phyloP scores from a whole-genome alignment of 1,140 invertebrate genomes.

The Gryon sp. region DNA sequence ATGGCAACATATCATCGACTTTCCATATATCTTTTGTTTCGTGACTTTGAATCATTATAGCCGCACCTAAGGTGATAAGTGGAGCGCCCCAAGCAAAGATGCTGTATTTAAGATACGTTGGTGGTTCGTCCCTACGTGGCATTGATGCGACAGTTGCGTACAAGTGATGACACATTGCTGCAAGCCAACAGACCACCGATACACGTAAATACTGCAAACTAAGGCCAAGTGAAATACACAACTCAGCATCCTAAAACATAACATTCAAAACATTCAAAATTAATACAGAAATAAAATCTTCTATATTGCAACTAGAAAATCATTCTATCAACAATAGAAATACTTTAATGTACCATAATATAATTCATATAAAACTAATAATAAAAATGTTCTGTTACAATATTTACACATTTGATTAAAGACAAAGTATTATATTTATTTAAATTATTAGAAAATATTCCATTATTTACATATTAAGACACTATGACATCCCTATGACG shows the following conservation, averaged over 20 bases:
- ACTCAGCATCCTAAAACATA: constrained; percentile 81
- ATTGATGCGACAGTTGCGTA: constrained; percentile 77
- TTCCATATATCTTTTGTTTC: constrained; percentile 73
- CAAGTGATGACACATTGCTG: constrained; percentile 82
- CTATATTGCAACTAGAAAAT: no score
- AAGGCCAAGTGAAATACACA: constrained; percentile 83
- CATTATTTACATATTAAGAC: no score
- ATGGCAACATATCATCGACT: constrained; percentile 73
- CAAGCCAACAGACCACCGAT: constrained; percentile 83
- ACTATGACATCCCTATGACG: no score
- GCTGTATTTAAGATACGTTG: constrained; percentile 78
- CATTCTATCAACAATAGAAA: no score
- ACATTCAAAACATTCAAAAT: constrained; percentile 1
- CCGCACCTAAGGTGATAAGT: constrained; percentile 71
- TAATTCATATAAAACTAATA: no score
- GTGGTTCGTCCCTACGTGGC: constrained; percentile 74
- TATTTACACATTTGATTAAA: no score
- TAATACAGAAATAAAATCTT: no score
- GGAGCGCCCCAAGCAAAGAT: constrained; percentile 79
- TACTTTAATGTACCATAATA: no score
- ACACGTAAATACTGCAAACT: constrained; percentile 83
- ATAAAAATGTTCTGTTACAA: no score
- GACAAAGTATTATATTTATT: no score
- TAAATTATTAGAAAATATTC: no score
- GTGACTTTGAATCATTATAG: constrained; percentile 70